Evolutionary conservation across 2,797 vertebrate genomes (phyloP).

Genomic region (Florisuga fusca): DNA sequence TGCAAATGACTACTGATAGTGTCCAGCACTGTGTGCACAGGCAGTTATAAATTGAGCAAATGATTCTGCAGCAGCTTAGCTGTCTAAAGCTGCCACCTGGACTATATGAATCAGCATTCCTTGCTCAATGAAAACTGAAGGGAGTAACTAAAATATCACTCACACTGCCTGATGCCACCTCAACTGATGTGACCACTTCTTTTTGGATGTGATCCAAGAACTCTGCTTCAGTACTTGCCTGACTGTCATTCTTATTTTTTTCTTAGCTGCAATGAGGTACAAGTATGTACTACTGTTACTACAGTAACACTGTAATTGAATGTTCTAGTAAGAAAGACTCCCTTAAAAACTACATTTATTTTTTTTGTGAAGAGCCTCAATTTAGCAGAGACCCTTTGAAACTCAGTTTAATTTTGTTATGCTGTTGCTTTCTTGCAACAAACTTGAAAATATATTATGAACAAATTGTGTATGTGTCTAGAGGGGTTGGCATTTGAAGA

Average conservation of each 20-base stretch:
- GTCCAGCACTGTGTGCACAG: background rate
- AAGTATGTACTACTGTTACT: slow-evolving; percentile 18
- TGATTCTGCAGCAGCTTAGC: background rate
- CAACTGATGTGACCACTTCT: background rate
- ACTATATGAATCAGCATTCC: slow-evolving; percentile 18
- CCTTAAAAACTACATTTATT: background rate
- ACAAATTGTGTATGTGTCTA: background rate
- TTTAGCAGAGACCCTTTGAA: slow-evolving; percentile 4
- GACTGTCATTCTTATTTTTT: background rate
- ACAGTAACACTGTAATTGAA: slow-evolving; percentile 1
- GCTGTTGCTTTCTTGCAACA: background rate
- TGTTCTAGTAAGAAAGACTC: slow-evolving; percentile 16
- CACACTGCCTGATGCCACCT: background rate
- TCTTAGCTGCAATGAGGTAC: background rate
- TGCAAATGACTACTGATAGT: background rate
- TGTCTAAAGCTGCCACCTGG: background rate
- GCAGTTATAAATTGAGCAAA: background rate
- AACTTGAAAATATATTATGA: background rate
- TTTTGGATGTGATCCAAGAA: background rate
- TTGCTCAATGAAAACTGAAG: slow-evolving; percentile 46
- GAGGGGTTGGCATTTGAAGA: background rate
- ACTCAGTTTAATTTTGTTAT: background rate
- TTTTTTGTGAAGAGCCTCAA: background rate
- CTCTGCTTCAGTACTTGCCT: background rate
- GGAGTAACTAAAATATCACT: slow-evolving; percentile 17